Conservation (phyloP, 2,888 invertebrate genomes). For the Piscicola geometra region DNA sequence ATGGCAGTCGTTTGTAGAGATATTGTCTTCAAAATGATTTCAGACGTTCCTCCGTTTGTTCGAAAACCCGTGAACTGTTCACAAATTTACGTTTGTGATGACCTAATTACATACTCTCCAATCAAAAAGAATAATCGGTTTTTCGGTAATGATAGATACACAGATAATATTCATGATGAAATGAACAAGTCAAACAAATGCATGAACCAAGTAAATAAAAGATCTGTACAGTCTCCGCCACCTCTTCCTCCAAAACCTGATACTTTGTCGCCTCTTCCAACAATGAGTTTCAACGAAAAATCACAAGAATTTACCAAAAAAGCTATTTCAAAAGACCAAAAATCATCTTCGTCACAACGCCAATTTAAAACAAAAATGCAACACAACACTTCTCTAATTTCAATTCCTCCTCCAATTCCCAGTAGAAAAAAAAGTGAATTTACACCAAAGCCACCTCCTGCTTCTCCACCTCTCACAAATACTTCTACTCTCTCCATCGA, state of each 20-base stretch:
- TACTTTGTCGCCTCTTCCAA: constrained; percentile 39
- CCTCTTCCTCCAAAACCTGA: constrained; percentile 45
- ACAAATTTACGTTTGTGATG: constrained; percentile 40
- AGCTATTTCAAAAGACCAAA: not conserved
- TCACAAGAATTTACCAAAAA: not conserved
- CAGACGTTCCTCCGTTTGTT: constrained; percentile 37
- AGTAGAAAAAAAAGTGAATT: constrained; percentile 9
- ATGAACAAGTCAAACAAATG: not conserved
- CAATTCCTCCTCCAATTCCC: constrained; percentile 32
- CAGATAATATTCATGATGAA: not conserved
- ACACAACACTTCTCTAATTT: not conserved
- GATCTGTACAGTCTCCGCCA: constrained; percentile 38
- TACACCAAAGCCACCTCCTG: constrained; percentile 24
- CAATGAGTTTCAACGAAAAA: not conserved
- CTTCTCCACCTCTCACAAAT: constrained; percentile 2
- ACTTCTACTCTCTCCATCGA: not conserved
- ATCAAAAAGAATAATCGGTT: not conserved
- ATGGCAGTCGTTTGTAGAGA: constrained; percentile 41
- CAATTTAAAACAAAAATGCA: not conserved
- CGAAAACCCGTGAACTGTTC: constrained; percentile 38
- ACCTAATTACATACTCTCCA: constrained; percentile 26
- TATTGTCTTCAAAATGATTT: constrained; percentile 38
- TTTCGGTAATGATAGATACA: not conserved
- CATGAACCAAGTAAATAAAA: not conserved
- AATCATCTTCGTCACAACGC: not conserved